Base-by-base conservation (phyloP, 2,888 invertebrate genomes). In the Rhagium mordax region DNA sequence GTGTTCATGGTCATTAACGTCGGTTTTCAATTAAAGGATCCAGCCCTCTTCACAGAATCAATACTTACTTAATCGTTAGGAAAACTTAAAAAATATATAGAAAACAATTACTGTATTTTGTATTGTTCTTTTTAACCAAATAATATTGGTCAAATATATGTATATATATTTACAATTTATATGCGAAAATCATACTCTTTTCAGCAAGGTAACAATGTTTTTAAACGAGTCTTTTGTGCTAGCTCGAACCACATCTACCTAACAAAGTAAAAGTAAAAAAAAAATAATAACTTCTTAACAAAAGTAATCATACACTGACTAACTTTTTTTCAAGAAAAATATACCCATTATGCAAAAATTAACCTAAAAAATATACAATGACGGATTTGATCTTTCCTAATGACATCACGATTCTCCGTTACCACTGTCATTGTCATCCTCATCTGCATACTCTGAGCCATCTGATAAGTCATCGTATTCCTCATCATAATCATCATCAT, bases 401-500 rank as follows among this genome's bases (percentile, higher is more conserved):
- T 61, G 71, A 51, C 78, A 92, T 95, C 95, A 95, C 92, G 94
- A 95, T 90, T 96, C 96, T 78, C 96, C 96, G 89, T 96, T 96
- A 81, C 96, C 96, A 88, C 96, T 96, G 88, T 96, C 96, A 88
- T 96, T 96, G 86, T 96, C 96, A 70, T 93, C 96, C 83, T 95
- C 95, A 81, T 95, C 95, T 57, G 90, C 92, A 82, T 92, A 92
- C 69, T 92, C 93, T 47, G 93, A 94, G 66, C 92, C 94, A 68
- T 92, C 93, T 51, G 91, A 89, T 75, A 92, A 92, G 80, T 93
- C 90, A 83, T 85, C 82, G 69, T 82, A 81, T 79, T 92, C 92
- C 81, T 96, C 91, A 86, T 96, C 97, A 87, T 97, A 97, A 86
- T 97, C 97, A 87, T 97, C 97, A 85, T 97, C 97, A 89, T 98